Evolutionary conservation across 2,113 vertebrate species (phyloP), one percentile per base, ranked within the genome.

Genomic region (Bungarus multicinctus): DNA sequence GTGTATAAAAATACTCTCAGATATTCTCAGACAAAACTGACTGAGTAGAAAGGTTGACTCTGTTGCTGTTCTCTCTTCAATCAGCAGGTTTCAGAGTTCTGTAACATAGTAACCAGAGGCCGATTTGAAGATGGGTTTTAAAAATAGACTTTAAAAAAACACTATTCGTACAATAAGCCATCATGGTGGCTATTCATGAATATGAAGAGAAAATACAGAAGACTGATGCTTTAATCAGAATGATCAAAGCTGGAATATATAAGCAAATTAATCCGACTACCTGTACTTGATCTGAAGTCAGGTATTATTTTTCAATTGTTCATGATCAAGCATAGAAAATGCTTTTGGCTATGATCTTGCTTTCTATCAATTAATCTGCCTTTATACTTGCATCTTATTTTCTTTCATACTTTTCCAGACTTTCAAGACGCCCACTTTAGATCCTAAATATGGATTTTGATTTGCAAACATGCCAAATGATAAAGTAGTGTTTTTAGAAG

Each of bases 1-100:
- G 74, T 4, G 6, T 43, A 81, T 43, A 43, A 81, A 81, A 81
- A 43, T 81, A 39, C 74, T 43, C 69, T 81, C 3, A 81, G 74
- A 81, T 81, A 81, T 81, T 81, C 74, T 43, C 6, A 81, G 74
- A 22, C 74, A 81, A 81, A 81, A 81, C 22, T 52, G 20, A 85
- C 27, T 34, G 25, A 34, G 9, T 57, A n/a, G 30, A 50, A 60
- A 89, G 8, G 8, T 5, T 27, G 6, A 64, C 23, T 50, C 74
- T 86, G 3, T 64, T 87, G 89, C 22, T 87, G 12, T 89, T 93
- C 45, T 9, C 16, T 53, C 16, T 25, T 54, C 25, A 25, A 45
- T 50, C 93, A 87, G 87, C 27, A 93, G 90, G 69, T 89, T 89
- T 69, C 93, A 91, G 87, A 25, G n/a, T 89, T 85, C 53, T 5